phyloP scores from a whole-genome alignment of 2,888 invertebrate genomes.

The Molorchus minor region DNA sequence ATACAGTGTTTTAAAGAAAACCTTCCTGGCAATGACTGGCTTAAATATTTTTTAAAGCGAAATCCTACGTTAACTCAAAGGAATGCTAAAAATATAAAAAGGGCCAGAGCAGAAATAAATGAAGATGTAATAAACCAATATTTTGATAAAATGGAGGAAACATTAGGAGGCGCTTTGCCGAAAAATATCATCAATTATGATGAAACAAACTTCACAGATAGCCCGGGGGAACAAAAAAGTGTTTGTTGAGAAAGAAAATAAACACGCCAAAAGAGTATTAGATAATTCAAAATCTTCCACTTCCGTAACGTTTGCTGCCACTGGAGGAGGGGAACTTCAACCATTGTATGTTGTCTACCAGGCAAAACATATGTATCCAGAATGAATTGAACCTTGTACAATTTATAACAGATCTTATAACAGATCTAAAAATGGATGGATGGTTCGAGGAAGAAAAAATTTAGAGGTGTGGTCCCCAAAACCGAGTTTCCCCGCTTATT shows the following conservation, averaged over 20 bases:
- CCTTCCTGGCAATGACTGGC: conserved; percentile 1
- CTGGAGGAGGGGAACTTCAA: background rate
- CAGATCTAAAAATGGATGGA: too few relatives aligned
- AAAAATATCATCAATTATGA: conserved; percentile 53
- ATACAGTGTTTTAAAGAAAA: too few relatives aligned
- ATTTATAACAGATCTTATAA: too few relatives aligned
- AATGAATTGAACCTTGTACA: too few relatives aligned
- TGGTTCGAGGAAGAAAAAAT: too few relatives aligned
- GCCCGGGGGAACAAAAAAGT: conserved; percentile 49
- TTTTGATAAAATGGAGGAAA: conserved; percentile 32
- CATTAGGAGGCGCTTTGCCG: conserved; percentile 34
- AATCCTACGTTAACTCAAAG: conserved; percentile 25
- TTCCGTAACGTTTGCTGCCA: background rate
- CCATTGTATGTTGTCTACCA: background rate
- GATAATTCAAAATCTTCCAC: background rate
- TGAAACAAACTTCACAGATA: conserved; percentile 53
- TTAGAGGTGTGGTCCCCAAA: too few relatives aligned
- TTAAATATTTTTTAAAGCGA: conserved; percentile 1
- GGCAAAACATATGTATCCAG: background rate
- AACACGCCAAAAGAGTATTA: background rate
- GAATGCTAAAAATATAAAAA: conserved; percentile 31
- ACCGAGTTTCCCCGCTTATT: too few relatives aligned
- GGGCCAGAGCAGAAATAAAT: conserved; percentile 24
- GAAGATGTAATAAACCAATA: conserved; percentile 24
- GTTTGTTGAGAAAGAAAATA: background rate